Evolutionary conservation across 2,888 invertebrate genomes (phyloP).

Genomic region (Plebejus melissa): DNA sequence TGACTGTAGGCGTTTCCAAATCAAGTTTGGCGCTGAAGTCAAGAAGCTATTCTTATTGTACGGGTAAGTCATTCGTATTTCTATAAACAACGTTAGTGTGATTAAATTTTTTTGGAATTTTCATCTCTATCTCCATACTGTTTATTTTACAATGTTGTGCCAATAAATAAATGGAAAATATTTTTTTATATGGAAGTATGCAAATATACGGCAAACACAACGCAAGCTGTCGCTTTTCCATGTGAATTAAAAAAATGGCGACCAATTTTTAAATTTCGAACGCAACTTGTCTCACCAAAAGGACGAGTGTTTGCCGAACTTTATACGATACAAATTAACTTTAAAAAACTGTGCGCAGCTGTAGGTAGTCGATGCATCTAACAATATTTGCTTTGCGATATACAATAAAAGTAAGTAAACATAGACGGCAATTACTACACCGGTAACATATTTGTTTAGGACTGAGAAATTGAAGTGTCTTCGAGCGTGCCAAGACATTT

Average conservation of each 20-base stretch:
- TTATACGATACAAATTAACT: constrained; percentile 57
- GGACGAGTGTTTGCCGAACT: background rate
- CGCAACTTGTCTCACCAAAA: constrained; percentile 5
- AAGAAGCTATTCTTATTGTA: constrained; percentile 21
- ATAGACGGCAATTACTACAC: constrained; percentile 73
- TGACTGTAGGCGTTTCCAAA: constrained; percentile 58
- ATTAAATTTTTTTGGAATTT: background rate
- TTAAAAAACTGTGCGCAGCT: constrained; percentile 58
- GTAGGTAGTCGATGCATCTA: constrained; percentile 71
- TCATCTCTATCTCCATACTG: background rate
- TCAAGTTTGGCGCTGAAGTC: constrained; percentile 46
- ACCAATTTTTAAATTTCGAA: background rate
- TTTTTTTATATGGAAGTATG: constrained; percentile 1
- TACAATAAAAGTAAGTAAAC: constrained; percentile 77
- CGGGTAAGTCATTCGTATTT: background rate
- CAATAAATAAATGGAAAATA: constrained; percentile 44
- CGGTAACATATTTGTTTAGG: constrained; percentile 77
- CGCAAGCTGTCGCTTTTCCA: constrained; percentile 2
- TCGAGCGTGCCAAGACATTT: constrained; percentile 71
- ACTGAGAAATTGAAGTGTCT: constrained; percentile 75
- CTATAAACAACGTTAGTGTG: background rate
- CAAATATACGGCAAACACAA: constrained; percentile 9
- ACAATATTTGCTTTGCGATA: constrained; percentile 74
- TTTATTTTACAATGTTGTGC: constrained; percentile 13
- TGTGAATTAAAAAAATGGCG: background rate